A percentile compares a stretch with the other conserved stretches of the same genome.
Conservation (phyloP, 2,113 vertebrate genomes). For the Illadopsis cleaveri region DNA sequence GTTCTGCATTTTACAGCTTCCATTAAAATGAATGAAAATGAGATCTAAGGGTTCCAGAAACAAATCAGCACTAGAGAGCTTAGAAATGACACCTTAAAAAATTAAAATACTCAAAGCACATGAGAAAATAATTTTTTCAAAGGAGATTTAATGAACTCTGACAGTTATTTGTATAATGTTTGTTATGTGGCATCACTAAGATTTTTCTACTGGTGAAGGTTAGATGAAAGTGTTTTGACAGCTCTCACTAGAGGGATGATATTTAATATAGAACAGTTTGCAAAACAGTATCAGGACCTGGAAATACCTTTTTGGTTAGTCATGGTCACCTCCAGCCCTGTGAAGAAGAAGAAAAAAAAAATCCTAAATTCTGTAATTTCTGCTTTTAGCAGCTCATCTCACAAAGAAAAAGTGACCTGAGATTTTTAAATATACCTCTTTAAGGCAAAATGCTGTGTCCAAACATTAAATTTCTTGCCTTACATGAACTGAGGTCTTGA, state of each 20-base stretch:
- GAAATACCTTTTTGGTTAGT: slow-evolving; percentile 63
- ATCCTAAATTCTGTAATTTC: neutral
- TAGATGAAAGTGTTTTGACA: slow-evolving; percentile 78
- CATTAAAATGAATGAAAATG: neutral
- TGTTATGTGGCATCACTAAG: slow-evolving; percentile 68
- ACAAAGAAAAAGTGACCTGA: neutral
- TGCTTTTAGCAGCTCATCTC: neutral
- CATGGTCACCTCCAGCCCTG: slow-evolving; percentile 46
- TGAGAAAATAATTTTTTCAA: slow-evolving; percentile 22
- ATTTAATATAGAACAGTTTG: slow-evolving; percentile 74
- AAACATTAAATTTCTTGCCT: neutral
- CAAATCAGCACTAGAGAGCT: neutral
- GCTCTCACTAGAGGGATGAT: slow-evolving; percentile 67
- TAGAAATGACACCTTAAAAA: slow-evolving; percentile 16
- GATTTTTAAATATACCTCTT: neutral
- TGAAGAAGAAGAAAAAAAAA: neutral
- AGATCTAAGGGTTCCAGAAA: neutral
- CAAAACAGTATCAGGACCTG: slow-evolving; percentile 46
- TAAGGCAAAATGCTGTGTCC: neutral
- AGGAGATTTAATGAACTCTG: slow-evolving; percentile 67
- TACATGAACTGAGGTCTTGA: neutral
- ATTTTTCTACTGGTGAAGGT: slow-evolving; percentile 57
- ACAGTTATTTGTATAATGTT: slow-evolving; percentile 76
- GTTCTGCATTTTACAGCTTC: neutral
- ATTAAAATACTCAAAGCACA: slow-evolving; percentile 3